Evolutionary conservation across 2,113 vertebrate genomes (phyloP).

Genomic region (Pelusios castaneus): DNA sequence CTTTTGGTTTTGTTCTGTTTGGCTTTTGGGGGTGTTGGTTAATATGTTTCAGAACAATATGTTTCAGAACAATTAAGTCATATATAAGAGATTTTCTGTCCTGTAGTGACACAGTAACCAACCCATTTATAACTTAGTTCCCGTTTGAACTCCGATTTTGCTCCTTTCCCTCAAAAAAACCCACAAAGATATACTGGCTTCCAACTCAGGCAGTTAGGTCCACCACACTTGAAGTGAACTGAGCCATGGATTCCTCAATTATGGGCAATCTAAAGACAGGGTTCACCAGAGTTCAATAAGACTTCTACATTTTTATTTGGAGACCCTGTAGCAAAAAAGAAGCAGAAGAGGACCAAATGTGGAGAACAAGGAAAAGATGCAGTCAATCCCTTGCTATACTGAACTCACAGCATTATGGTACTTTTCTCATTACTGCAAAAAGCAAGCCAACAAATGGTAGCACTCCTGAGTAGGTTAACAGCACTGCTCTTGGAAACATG

Average conservation of each 20-base stretch:
- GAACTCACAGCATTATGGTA: not conserved
- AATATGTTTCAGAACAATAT: not conserved
- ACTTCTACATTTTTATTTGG: not conserved
- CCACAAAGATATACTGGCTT: not conserved
- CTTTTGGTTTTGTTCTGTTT: not conserved
- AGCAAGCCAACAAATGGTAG: not conserved
- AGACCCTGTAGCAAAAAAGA: not conserved
- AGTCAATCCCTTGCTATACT: not conserved
- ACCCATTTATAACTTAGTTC: not conserved
- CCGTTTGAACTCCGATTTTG: not conserved
- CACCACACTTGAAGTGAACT: not conserved
- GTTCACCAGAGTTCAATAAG: not conserved
- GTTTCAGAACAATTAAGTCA: not conserved
- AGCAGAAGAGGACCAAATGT: not conserved
- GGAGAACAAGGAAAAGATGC: not conserved
- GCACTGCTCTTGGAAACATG: accelerated
- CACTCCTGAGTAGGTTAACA: not conserved
- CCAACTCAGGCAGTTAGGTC: not conserved
- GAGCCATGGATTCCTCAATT: not conserved
- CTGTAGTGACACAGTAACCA: not conserved
- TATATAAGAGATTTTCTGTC: not conserved
- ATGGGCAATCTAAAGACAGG: not conserved
- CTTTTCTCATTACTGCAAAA: not conserved
- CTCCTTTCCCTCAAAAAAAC: not conserved
- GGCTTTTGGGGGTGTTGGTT: not conserved